Base-by-base conservation (phyloP, 2,888 invertebrate genomes). In the Pyrochroa serraticornis region DNA sequence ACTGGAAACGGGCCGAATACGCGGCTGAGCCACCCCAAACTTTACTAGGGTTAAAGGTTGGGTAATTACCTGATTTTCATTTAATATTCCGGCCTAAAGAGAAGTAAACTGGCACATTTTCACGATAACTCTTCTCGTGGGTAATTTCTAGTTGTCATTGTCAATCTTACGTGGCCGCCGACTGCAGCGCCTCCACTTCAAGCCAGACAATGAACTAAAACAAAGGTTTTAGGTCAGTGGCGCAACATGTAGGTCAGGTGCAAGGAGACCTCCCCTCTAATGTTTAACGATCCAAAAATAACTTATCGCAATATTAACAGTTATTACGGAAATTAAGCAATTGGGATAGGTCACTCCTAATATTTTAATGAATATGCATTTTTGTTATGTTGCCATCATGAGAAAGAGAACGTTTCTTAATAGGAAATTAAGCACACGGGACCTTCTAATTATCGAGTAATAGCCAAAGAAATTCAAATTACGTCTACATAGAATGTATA, bases 111-210 rank as follows among this genome's bases (percentile, higher is more conserved):
- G 45, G 41, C 30, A 30, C 33, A 41, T 45, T 44, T 57, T 58
- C 7, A 57, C 35, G 42, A 46, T 30, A 43, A 47, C 49, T 54
- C 47, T 49, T 39, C 38, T 32, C 30, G 46, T 42, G 45, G 7
- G 32, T 42, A 67, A 70, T 70, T 71, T 63, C 52, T 46, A 71
- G 72, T 73, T 75, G 76, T 76, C 75, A 76, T 68, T 75, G 75
- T 75, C 75, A 75, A 73, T 71, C 75, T 75, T 76, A 77, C 77
- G 77, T 77, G 77, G 77, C 77, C 67, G 69, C 50, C 65, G 64
- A 67, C 38, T 47, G 30, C 45, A 67, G 67, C 69, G 70, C 68
- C 66, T 2, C 22, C 22, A 22, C 22, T 22, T 22, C 22, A 22
- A 22, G 44, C 22, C 41, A 41, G 22, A 22, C 22, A 22, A n/a